These are phyloP conservation scores for Molothrus aeneus DNA, from an alignment of 2,797 vertebrate species.

Conservation along the genomic window DNA sequence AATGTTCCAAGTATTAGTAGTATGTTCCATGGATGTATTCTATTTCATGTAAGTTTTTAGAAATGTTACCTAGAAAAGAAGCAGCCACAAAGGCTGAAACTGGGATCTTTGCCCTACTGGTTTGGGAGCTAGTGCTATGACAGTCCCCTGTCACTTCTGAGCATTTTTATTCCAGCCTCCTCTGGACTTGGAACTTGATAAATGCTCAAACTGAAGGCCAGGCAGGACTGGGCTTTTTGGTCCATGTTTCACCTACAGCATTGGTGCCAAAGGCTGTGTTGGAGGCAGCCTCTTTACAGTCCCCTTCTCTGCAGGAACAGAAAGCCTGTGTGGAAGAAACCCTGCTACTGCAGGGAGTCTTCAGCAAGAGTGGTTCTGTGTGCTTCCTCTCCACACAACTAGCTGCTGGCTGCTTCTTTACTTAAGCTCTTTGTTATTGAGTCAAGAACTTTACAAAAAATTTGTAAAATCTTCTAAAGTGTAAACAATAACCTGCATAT, in stretches of 20 bases:
- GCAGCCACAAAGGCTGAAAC: not conserved
- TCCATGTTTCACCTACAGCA: not conserved
- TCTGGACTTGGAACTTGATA: not conserved
- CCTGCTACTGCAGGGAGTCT: not conserved
- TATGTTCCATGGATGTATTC: not conserved
- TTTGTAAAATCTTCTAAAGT: not conserved
- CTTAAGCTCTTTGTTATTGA: not conserved
- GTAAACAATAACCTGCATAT: not conserved
- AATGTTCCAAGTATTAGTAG: not conserved
- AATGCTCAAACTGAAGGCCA: not conserved
- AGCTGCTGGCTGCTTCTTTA: not conserved
- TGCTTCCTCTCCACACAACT: not conserved
- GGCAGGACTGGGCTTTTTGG: not conserved
- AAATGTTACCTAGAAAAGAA: not conserved
- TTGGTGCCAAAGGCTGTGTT: not conserved
- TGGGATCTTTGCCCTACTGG: not conserved
- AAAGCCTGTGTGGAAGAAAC: not conserved
- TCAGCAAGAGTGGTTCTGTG: not conserved
- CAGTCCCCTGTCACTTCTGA: not conserved
- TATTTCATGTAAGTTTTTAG: not conserved
- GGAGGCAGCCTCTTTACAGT: not conserved
- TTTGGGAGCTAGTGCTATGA: not conserved
- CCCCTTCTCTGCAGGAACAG: not conserved
- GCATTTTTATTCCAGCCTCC: not conserved
- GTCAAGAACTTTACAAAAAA: not conserved